Conservation (phyloP, 2,113 vertebrate species). For the Chionodraco myersi region DNA sequence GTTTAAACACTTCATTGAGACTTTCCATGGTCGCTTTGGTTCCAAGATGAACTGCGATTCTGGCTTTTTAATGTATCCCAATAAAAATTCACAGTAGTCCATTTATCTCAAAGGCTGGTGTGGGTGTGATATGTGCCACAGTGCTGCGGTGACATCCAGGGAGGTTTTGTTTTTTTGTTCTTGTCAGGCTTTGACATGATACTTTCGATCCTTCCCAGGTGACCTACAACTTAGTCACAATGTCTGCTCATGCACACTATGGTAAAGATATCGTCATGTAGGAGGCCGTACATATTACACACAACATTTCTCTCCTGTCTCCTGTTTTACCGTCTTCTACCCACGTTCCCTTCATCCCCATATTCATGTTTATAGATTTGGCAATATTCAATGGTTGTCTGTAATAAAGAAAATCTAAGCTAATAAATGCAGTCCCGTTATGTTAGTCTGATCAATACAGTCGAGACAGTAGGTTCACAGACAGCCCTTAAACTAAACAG, state of each 20-base stretch:
- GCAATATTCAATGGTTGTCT: slow-evolving; percentile 54
- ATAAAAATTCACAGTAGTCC: slow-evolving; percentile 74
- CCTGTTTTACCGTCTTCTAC: slow-evolving; percentile 20
- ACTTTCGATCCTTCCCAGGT: slow-evolving; percentile 37
- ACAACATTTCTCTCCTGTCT: slow-evolving; percentile 2
- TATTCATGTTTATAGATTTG: slow-evolving; percentile 67
- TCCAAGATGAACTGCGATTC: slow-evolving; percentile 68
- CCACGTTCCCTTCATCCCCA: slow-evolving; percentile 40
- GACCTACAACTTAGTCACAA: background rate
- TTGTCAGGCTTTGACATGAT: background rate
- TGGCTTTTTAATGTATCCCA: slow-evolving; percentile 67
- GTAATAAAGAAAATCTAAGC: slow-evolving; percentile 65
- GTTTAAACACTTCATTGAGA: slow-evolving; percentile 79
- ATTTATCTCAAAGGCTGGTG: slow-evolving; percentile 67
- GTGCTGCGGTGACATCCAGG: slow-evolving; percentile 12
- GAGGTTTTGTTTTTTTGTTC: slow-evolving; percentile 12
- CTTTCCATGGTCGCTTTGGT: slow-evolving; percentile 67
- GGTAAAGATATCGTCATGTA: background rate
- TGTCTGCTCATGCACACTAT: slow-evolving; percentile 6
- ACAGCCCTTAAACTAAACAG: slow-evolving; percentile 54
- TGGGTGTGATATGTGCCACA: slow-evolving; percentile 53
- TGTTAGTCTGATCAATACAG: slow-evolving; percentile 72
- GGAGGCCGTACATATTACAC: background rate
- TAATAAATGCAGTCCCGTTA: slow-evolving; percentile 63
- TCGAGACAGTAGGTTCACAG: slow-evolving; percentile 61